Percentiles rank a stretch among this genome's conserved stretches.
Conservation (phyloP, 2,797 vertebrate species). For the Cygnus olor region DNA sequence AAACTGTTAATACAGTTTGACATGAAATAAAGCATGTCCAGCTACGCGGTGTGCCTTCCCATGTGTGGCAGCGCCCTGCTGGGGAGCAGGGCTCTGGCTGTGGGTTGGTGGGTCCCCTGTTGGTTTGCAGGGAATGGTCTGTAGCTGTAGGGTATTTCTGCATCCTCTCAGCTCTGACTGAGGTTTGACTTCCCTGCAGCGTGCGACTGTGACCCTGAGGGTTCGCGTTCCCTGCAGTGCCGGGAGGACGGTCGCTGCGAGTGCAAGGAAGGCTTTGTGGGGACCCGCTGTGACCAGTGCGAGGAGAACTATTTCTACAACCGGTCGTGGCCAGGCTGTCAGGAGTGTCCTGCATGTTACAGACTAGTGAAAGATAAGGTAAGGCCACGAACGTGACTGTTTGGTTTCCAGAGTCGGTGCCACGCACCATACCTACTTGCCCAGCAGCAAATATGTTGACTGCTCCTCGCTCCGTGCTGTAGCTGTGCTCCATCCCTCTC, state of each 20-base stretch:
- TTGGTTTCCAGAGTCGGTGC: fast-evolving
- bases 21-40: neutral
- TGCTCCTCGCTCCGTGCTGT: neutral
- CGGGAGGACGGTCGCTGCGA: constrained; percentile 87
- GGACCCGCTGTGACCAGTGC: constrained; percentile 92
- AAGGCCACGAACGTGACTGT: neutral
- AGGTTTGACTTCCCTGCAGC: constrained; percentile 77
- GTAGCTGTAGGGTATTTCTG: neutral
- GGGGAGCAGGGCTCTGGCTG: fast-evolving
- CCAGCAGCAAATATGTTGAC: neutral
- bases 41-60: no score
- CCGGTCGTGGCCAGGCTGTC: constrained; percentile 90
- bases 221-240: constrained; percentile 89
- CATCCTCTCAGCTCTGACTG: neutral
- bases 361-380: constrained; percentile 95
- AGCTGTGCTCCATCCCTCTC: neutral
- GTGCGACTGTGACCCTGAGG: constrained; percentile 94
- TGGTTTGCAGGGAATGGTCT: neutral
- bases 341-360: constrained; percentile 96
- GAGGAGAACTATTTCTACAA: constrained; percentile 99
- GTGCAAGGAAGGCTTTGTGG: constrained; percentile 92
- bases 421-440: fast-evolving
- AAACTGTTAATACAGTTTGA: neutral
- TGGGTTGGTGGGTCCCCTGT: neutral
- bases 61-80: fast-evolving